These are phyloP conservation scores for Pheucticus melanocephalus DNA, from an alignment of 2,113 vertebrate species.

Conservation along the genomic window DNA sequence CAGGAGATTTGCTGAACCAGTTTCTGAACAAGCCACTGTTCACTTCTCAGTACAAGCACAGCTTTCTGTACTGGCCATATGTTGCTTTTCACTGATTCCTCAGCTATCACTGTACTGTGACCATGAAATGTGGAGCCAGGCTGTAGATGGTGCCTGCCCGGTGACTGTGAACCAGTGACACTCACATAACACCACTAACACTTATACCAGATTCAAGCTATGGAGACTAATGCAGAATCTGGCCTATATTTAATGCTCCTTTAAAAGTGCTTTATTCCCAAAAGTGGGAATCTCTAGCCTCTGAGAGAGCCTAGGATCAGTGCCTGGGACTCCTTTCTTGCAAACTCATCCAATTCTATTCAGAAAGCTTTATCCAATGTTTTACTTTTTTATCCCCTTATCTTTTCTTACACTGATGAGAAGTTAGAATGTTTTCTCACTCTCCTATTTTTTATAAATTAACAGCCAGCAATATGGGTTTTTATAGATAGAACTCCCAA, in stretches of 20 bases:
- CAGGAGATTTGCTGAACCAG: neutral
- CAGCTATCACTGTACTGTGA: neutral
- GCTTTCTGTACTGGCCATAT: neutral
- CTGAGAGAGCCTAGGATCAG: neutral
- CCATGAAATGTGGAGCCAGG: neutral
- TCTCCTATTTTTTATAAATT: neutral
- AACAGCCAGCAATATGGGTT: conserved; percentile 15
- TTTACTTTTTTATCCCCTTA: neutral
- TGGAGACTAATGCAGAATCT: neutral
- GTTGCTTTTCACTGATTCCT: neutral
- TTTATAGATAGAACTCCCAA: neutral
- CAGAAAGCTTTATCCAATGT: neutral
- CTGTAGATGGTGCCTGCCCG: neutral
- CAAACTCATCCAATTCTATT: neutral
- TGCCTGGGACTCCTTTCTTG: neutral
- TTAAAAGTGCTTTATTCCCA: neutral
- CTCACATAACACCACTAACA: neutral
- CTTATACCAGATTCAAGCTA: neutral
- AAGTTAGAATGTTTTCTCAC: conserved; percentile 26
- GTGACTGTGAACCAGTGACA: neutral
- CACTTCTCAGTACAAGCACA: neutral
- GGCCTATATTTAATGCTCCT: neutral
- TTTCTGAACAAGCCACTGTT: neutral
- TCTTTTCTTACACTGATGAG: neutral
- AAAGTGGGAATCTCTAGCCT: neutral